Evolutionary conservation across 2,113 vertebrate genomes (phyloP), one percentile per base, ranked within the genome.

Genomic region (Micronisus gabar): DNA sequence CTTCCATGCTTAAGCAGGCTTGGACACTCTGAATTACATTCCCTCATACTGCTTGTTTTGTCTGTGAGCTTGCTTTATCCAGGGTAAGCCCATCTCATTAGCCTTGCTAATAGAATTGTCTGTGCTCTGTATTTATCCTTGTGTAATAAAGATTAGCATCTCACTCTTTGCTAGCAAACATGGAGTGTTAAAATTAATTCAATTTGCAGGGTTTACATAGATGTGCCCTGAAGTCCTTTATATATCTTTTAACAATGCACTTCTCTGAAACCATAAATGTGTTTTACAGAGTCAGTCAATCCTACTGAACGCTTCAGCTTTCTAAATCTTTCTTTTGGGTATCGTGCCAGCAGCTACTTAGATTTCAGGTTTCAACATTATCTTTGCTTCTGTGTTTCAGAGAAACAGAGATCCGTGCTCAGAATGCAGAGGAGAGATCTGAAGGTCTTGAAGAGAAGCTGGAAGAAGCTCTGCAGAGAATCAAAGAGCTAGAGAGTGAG

Each of bases 381-480:
- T 66, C 66, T 90, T 95, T 94, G 22, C 43, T 71, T 93, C 55
- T 74, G 27, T 88, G 16, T 93, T 96, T 91, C 95, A 98, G 98
- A 72, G 94, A 98, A 63, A 92, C 97, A 58, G 99, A 99, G 91
- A 86, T 81, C 63, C 81, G 78, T 93, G 97, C 98, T 45, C 98
- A 97, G 83, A 88, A 45, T 25, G 97, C 98, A 15, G 98, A 99
- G 95, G 96, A 98, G 89, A 98, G 97, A 80, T 98, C 97, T 36
- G 98, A 98, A 68, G 83, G 86, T 58, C 97, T 98, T 53, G 98
- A 99, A 78, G 98, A 99, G 89, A 97, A 97, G 38, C 97, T 99
- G 62, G 98, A 98, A 90, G 97, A 88, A 41, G 98, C 98, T 25
- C 88, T 99, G 86, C 96, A 98, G 71, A 99, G 93, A 97, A 99